Conservation (phyloP, 2,797 vertebrate genomes). For the Danio jaintianensis region DNA sequence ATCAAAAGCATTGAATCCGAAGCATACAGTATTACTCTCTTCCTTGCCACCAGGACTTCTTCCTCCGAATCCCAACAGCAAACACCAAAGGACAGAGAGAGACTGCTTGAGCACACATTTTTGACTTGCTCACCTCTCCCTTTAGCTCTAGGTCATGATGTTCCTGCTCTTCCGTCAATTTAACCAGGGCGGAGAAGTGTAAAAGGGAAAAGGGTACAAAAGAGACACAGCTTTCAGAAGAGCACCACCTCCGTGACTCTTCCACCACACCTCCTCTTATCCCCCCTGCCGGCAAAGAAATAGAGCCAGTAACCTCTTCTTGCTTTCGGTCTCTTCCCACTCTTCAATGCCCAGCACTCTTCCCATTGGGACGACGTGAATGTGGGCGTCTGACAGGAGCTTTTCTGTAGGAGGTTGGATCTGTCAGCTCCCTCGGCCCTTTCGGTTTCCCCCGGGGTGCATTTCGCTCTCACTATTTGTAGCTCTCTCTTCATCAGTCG, state of each 20-base stretch:
- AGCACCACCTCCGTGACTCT: conserved; percentile 39
- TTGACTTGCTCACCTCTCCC: conserved; percentile 29
- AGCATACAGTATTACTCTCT: not conserved
- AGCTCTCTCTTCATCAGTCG: conserved; percentile 37
- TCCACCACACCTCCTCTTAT: conserved; percentile 17
- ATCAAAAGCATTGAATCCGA: not conserved
- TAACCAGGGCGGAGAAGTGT: conserved; percentile 17
- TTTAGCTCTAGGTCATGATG: conserved; percentile 43
- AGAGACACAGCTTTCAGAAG: conserved; percentile 23
- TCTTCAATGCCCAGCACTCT: conserved; percentile 31
- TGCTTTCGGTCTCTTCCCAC: conserved; percentile 12
- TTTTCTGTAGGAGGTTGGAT: conserved; percentile 36
- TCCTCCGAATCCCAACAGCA: conserved; percentile 6
- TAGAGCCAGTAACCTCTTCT: conserved; percentile 37
- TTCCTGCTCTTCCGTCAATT: conserved; percentile 44
- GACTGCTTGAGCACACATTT: conserved; percentile 24
- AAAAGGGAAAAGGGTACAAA: conserved; percentile 8
- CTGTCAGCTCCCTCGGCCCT: conserved; percentile 27
- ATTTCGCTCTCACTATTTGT: conserved; percentile 20
- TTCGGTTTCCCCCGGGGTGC: conserved; percentile 14
- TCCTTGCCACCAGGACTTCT: not conserved
- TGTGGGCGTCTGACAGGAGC: conserved; percentile 46
- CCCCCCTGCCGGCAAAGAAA: conserved; percentile 24
- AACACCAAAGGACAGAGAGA: not conserved
- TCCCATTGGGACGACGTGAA: conserved; percentile 20